Base-by-base conservation (phyloP, 2,113 vertebrate species). In the Podarcis raffonei region DNA sequence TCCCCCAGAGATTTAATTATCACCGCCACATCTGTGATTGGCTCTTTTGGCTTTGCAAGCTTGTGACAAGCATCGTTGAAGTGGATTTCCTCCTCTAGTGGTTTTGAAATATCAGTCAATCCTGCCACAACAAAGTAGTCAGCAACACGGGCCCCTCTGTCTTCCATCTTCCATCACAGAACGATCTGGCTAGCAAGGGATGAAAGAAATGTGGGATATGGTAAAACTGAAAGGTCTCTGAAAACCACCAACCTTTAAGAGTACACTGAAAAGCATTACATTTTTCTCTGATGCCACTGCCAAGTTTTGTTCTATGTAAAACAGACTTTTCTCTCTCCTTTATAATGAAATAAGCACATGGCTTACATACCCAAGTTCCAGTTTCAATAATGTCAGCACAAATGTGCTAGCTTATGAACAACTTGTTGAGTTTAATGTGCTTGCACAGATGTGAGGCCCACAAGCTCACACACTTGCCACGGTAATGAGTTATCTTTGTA, bases 121-220 rank as follows among this genome's bases (percentile, higher is more conserved):
- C 99, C 99, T 1, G 99, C 99, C 92, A 99, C 98, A 94, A 99
- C 99, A 91, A 99, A 99, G 97, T 99, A 99, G 97, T 99, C 99
- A 53, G 99, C 99, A 94, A 99, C 99, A 95, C 98, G 99, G 92
- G 98, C 98, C 71, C 98, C 98, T 97, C 99, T 99, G 97, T 99
- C 99, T 97, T 99, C 99, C 98, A 99, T 99, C 95, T 98, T 98
- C 97, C 98, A 98, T 98, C 96, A 97, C 98, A 97, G 94, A 96
- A 92, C 22, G 94, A 78, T 93, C 66, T 59, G 93, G 86, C 97
- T 98, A 91, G 89, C 84, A 87, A 86, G 30, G 91, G 84, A 94
- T 71, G 90, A 74, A 90, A 9, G 87, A 0, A 3, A 7, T 72
- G 75, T 87, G 6, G 53, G 83, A 87, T n/a, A 11, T 5, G 69